phyloP scores from a whole-genome alignment of 92 coral and sea anemone species.

The Heteractis magnifica region DNA sequence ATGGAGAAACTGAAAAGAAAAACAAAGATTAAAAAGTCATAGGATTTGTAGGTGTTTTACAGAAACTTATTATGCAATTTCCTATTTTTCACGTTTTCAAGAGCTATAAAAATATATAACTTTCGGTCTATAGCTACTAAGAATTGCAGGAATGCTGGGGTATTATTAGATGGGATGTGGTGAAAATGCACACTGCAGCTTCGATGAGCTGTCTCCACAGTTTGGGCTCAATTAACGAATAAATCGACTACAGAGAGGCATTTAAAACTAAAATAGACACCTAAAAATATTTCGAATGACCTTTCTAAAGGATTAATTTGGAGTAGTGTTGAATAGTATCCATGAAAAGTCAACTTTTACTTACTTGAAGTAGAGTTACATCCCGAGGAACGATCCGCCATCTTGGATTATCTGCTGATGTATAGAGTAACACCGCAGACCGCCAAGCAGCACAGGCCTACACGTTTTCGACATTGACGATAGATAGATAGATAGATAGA shows the following conservation, averaged over 20 bases:
- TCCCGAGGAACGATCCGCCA: too few species aligned
- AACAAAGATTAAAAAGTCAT: background rate
- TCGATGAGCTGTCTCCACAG: background rate
- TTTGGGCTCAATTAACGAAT: background rate
- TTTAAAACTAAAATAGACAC: background rate
- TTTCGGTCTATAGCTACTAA: background rate
- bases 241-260: background rate
- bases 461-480: too few species aligned
- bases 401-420: too few species aligned
- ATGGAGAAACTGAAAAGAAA: conserved; percentile 4
- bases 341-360: too few species aligned
- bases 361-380: too few species aligned
- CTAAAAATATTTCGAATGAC: background rate
- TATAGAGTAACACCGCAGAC: too few species aligned
- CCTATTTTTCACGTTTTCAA: background rate
- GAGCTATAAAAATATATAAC: conserved; percentile 5
- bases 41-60: conserved; percentile 5
- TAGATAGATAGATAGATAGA: too few species aligned
- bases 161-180: conserved; percentile 2
- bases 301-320: too few species aligned
- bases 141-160: conserved; percentile 2
- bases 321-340: too few species aligned
- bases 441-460: too few species aligned
- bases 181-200: background rate
- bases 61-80: background rate